A percentile compares a stretch with the other conserved stretches of the same genome.
Evolutionary conservation across 2,797 vertebrate genomes (phyloP).

Genomic region (Rhynchotus rufescens): DNA sequence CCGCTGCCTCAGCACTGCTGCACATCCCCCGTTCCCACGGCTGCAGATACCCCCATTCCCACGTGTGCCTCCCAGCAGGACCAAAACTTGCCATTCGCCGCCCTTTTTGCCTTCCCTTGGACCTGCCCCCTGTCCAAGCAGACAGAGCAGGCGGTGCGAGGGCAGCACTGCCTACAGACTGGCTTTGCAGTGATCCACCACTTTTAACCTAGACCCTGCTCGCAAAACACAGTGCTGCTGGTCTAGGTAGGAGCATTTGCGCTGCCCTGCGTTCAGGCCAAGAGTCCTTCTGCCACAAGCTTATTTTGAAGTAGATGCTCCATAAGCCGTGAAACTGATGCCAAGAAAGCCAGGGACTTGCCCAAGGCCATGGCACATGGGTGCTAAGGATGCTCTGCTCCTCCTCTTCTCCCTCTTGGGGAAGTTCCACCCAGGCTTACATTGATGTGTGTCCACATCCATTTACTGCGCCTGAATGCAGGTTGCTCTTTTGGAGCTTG

Average conservation of each 20-base stretch:
- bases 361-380: background rate
- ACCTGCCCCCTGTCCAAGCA: background rate
- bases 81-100: background rate
- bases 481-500: background rate
- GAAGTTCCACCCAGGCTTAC: background rate
- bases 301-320: background rate
- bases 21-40: background rate
- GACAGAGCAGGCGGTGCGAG: background rate
- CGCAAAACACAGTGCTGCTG: background rate
- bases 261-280: background rate
- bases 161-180: background rate
- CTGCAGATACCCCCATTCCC: background rate
- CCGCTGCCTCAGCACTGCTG: too few relatives aligned
- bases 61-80: background rate
- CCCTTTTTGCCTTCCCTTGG: background rate
- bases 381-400: background rate
- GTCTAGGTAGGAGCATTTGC: background rate
- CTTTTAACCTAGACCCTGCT: background rate
- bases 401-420: background rate
- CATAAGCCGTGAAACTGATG: background rate
- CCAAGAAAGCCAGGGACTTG: background rate
- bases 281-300: background rate
- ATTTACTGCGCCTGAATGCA: rapidly evolving
- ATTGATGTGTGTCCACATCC: too few relatives aligned
- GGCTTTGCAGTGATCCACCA: too few relatives aligned